Percentiles rank a stretch among this genome's conserved stretches.
Conservation (phyloP, 2,113 vertebrate species). For the Phaethon lepturus region DNA sequence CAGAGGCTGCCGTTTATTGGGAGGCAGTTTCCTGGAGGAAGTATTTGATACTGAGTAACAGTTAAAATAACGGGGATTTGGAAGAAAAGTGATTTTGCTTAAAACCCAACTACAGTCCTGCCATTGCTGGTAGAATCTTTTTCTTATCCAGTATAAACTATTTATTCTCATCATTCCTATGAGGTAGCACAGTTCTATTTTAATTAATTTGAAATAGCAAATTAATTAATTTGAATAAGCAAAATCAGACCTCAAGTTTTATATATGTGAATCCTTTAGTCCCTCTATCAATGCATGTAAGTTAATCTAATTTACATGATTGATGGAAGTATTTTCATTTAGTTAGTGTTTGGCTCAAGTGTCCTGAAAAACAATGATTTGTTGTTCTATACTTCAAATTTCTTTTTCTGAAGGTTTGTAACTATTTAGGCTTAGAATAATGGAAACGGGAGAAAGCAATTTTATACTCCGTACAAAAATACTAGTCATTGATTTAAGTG, state of each 20-base stretch:
- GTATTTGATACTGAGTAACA: not conserved
- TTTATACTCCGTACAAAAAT: not conserved
- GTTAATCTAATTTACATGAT: not conserved
- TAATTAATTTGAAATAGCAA: not conserved
- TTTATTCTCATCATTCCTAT: not conserved
- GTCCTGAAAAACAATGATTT: not conserved
- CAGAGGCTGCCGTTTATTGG: not conserved
- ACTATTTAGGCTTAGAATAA: not conserved
- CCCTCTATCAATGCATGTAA: not conserved
- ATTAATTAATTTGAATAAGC: not conserved
- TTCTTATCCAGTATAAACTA: not conserved
- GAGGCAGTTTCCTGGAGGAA: not conserved
- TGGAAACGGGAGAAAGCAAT: not conserved
- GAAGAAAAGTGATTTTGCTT: not conserved
- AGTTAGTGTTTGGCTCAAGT: not conserved
- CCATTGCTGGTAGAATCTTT: not conserved
- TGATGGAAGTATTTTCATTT: not conserved
- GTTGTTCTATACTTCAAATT: not conserved
- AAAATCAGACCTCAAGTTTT: not conserved
- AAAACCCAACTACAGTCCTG: not conserved
- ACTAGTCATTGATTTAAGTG: not conserved
- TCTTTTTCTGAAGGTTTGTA: not conserved
- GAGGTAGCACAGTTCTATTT: not conserved
- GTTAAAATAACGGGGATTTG: not conserved
- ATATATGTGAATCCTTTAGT: not conserved